Conservation (phyloP, 2,888 invertebrate genomes). For the Hermodice carunculata region DNA sequence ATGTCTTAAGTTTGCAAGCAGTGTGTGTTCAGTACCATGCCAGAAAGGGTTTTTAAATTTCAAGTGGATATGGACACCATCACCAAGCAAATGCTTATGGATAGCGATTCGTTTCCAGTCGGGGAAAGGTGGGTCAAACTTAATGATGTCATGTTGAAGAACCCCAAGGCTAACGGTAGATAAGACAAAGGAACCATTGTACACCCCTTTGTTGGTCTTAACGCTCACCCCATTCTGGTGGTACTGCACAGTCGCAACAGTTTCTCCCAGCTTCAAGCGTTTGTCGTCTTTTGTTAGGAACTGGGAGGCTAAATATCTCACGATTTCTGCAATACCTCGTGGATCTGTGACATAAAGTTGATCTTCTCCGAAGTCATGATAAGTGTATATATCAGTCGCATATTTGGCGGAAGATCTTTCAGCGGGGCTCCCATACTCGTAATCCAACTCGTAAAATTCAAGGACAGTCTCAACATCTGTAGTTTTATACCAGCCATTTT, state of each 20-base stretch:
- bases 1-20: slow-evolving; percentile 22
- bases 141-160: slow-evolving; percentile 28
- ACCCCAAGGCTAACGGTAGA: slow-evolving; percentile 42
- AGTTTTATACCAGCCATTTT: too few species aligned
- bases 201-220: slow-evolving; percentile 19
- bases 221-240: slow-evolving; percentile 16
- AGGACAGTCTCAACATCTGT: too few species aligned
- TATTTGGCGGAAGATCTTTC: too few species aligned
- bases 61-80: slow-evolving; percentile 30
- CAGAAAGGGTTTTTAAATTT: slow-evolving; percentile 32
- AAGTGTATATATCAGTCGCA: too few species aligned
- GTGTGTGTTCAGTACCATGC: slow-evolving; percentile 27
- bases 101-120: slow-evolving; percentile 29
- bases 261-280: background rate
- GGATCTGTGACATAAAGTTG: too few species aligned
- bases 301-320: background rate
- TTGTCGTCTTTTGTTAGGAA: background rate
- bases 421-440: too few species aligned
- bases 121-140: slow-evolving; percentile 33
- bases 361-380: too few species aligned
- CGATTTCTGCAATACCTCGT: background rate
- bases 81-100: slow-evolving; percentile 22
- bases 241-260: background rate
- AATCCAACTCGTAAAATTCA: too few species aligned
- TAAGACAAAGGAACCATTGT: slow-evolving; percentile 32